Evolutionary conservation across 2,888 invertebrate genomes (phyloP).

Genomic region (Eremobia ochroleuca): DNA sequence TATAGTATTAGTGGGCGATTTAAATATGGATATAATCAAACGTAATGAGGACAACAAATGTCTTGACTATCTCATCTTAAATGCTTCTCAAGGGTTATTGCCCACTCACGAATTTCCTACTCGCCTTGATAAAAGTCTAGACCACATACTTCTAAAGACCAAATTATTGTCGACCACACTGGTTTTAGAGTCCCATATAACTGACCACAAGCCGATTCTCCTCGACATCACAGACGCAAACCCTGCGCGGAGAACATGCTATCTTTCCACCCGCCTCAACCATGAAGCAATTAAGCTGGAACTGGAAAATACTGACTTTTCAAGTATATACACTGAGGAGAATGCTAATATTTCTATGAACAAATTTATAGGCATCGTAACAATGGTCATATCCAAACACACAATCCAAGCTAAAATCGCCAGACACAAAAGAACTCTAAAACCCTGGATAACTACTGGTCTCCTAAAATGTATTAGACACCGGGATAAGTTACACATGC

Average conservation of each 20-base stretch:
- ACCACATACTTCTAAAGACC: too few relatives aligned
- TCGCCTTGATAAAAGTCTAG: too few relatives aligned
- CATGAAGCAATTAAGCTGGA: not conserved
- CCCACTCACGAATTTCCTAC: too few relatives aligned
- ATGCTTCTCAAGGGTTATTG: too few relatives aligned
- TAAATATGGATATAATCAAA: too few relatives aligned
- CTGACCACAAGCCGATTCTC: slow-evolving; percentile 5
- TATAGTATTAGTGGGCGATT: too few relatives aligned
- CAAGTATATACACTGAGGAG: not conserved
- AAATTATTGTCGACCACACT: too few relatives aligned
- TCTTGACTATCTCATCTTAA: too few relatives aligned
- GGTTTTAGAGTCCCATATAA: not conserved
- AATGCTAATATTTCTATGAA: slow-evolving; percentile 9
- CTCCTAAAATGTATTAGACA: not conserved
- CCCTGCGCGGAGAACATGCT: too few relatives aligned
- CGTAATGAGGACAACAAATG: too few relatives aligned
- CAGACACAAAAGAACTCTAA: not conserved
- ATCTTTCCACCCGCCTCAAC: not conserved
- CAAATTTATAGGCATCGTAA: slow-evolving; percentile 3
- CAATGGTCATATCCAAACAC: slow-evolving; percentile 2
- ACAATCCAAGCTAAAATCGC: not conserved
- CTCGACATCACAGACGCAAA: too few relatives aligned
- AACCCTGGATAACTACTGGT: not conserved
- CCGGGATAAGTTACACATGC: slow-evolving; percentile 3
- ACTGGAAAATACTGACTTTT: not conserved